A percentile compares a stretch with the other conserved stretches of the same genome.
Evolutionary conservation across 2,888 invertebrate species (phyloP).

Genomic region (Limnephilus marmoratus): DNA sequence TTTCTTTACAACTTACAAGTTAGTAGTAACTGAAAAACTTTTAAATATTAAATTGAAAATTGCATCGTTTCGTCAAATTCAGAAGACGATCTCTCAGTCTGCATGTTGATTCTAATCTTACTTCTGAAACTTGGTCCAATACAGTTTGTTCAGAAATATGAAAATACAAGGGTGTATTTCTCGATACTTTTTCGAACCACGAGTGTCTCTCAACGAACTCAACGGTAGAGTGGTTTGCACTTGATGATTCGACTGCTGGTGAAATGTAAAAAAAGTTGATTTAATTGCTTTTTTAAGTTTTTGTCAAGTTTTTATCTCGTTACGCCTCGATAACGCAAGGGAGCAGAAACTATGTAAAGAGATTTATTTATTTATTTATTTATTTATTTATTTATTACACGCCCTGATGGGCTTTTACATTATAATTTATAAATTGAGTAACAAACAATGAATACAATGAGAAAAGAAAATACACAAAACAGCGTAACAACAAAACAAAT

Average conservation of each 20-base stretch:
- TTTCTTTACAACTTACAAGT: neutral
- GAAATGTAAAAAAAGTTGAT: neutral
- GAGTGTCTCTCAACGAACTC: neutral
- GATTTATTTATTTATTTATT: too few relatives aligned
- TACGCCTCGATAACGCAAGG: too few relatives aligned
- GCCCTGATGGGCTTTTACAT: too few relatives aligned
- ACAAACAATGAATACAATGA: too few relatives aligned
- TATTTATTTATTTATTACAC: too few relatives aligned
- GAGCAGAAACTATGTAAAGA: too few relatives aligned
- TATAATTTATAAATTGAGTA: too few relatives aligned
- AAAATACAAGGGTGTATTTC: neutral
- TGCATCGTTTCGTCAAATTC: constrained; percentile 2
- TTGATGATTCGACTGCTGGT: neutral
- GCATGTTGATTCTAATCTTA: neutral
- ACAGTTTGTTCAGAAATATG: neutral
- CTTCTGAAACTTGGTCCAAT: neutral
- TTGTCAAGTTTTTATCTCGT: too few relatives aligned
- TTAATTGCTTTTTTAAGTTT: too few relatives aligned
- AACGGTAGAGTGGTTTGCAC: neutral
- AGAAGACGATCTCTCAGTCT: neutral
- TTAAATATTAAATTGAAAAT: neutral
- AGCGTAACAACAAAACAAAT: too few relatives aligned
- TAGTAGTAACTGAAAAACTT: neutral
- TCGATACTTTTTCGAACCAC: neutral
- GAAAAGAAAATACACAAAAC: too few relatives aligned